phyloP scores from a whole-genome alignment of 2,888 invertebrate species.

The Gerris lacustris region DNA sequence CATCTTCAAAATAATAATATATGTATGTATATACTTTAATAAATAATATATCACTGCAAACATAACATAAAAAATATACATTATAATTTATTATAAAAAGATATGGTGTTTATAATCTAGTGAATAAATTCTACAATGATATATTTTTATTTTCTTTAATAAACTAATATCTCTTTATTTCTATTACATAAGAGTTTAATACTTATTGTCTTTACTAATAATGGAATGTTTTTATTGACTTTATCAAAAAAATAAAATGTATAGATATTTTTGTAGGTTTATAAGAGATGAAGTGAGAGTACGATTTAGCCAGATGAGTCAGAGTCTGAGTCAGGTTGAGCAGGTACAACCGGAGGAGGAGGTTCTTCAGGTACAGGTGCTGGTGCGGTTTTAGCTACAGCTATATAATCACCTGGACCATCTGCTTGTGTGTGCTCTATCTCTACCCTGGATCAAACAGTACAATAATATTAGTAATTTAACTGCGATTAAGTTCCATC shows the following conservation, averaged over 20 bases:
- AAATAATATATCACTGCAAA: not conserved
- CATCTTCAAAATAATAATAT: no score
- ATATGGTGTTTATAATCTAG: constrained; percentile 10
- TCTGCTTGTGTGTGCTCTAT: constrained; percentile 75
- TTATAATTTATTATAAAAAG: not conserved
- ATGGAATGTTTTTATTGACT: not conserved
- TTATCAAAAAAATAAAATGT: no score
- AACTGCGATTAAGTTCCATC: no score
- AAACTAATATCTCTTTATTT: not conserved
- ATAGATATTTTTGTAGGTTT: no score
- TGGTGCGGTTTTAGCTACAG: constrained; percentile 45
- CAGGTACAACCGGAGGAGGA: constrained; percentile 35
- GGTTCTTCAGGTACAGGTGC: constrained; percentile 33
- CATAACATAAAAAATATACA: constrained; percentile 6
- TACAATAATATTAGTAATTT: not conserved
- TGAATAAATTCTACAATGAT: constrained; percentile 11
- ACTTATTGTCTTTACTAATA: not conserved
- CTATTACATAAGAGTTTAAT: not conserved
- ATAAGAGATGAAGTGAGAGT: not conserved
- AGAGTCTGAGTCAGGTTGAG: constrained; percentile 38
- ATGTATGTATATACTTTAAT: no score
- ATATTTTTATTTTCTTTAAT: not conserved
- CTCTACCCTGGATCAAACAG: constrained; percentile 54
- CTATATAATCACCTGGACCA: constrained; percentile 53
- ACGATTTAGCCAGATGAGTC: constrained; percentile 34